Evolutionary conservation across 2,113 vertebrate species (phyloP), one percentile per base, ranked within the genome.

Genomic region (Alligator sinensis): DNA sequence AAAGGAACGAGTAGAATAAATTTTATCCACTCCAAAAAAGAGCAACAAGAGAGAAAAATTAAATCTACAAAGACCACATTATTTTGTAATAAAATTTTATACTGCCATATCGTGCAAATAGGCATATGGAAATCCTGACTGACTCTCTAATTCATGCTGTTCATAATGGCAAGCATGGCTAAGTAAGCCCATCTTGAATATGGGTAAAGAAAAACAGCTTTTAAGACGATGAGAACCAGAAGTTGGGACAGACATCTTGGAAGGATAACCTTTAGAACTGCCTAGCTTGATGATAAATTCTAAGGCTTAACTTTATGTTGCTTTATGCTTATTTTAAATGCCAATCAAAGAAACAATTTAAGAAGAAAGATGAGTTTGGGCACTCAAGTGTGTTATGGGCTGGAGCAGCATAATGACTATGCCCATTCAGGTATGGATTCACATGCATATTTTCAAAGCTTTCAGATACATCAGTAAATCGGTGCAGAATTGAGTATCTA

Each of bases 281-380:
- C 30, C 27, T 80, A 70, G 24, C 27, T 60, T 82, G 72, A 61
- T 17, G 60, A 74, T 79, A 83, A 9, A 25, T 30, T 57, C 87
- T 92, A 58, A 91, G 61, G 24, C 54, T 82, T 84, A 77, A 84
- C 78, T 68, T 87, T 74, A 87, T 0, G 0, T 5, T 55, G 25
- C 60, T 12, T 24, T 47, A 47, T 66, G 63, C 34, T 85, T 19
- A 93, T 5, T 7, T 27, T 78, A 58, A 90, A 81, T 85, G 86
- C 76, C 28, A 66, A 9, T 59, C 90, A 92, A 16, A 30, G 90
- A 60, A 61, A 81, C 30, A n/a, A 66, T 80, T 81, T 58, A 83
- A 77, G 34, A 93, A 77, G 82, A 90, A 90, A 25, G 68, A 89
- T 60, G 66, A 64, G 62, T 64, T 64, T 28, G 27, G 62, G 28